These are phyloP conservation scores for Aleiodes sp. DNA, from an alignment of 1,140 invertebrate species.

Conservation along the genomic window DNA sequence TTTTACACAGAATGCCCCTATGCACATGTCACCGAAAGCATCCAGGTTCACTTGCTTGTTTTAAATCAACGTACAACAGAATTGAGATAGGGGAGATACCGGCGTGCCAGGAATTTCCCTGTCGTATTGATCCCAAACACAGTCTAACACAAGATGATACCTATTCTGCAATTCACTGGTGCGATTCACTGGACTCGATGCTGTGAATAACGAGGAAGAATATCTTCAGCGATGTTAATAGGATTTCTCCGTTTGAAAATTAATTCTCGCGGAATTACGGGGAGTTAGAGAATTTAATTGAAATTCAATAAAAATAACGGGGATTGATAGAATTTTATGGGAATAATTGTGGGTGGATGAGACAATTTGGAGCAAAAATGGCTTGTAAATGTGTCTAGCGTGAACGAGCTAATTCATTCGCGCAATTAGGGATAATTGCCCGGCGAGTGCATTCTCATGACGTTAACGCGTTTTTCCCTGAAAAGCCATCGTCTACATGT, in stretches of 20 bases:
- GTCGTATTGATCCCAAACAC: slow-evolving; percentile 6
- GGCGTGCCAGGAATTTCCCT: background rate
- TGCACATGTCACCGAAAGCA: background rate
- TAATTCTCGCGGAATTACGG: no score
- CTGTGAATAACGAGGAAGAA: no score
- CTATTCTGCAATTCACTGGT: background rate
- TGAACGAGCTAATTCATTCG: slow-evolving; percentile 43
- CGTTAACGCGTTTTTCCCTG: background rate
- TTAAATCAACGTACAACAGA: background rate
- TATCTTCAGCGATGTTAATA: no score
- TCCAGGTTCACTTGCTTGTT: background rate
- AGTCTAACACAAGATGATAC: slow-evolving; percentile 14
- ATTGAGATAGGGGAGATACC: background rate
- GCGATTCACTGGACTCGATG: background rate
- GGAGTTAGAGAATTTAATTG: no score
- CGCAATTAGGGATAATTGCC: slow-evolving; percentile 42
- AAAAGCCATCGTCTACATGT: background rate
- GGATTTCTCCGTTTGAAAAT: no score
- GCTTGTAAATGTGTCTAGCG: slow-evolving; percentile 22
- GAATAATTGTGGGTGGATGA: background rate
- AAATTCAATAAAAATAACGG: no score
- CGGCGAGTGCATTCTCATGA: slow-evolving; percentile 27
- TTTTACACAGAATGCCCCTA: background rate
- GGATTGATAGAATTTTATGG: background rate
- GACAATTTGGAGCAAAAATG: background rate